Base-by-base conservation (phyloP, 2,888 invertebrate genomes). In the Mamestra brassicae region DNA sequence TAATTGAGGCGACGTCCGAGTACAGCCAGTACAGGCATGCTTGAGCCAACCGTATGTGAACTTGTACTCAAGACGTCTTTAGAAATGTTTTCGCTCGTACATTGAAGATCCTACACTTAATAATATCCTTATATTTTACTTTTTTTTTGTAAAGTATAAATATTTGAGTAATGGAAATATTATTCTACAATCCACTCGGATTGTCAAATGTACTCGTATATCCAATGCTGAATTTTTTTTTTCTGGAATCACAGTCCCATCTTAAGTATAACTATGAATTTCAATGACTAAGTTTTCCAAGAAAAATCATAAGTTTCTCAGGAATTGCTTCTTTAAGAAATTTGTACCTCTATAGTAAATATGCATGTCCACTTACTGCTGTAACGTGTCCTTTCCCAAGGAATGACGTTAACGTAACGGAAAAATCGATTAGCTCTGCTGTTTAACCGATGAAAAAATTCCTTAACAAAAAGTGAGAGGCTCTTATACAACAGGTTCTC, bases 1-100 rank as follows among this genome's bases (percentile, higher is more conserved):
- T 89, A 92, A 92, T 90, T 87, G 90, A 83, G 85, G 85, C 74
- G 85, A 87, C 85, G 78, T 74, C 82, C 71, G 67, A 79, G 69
- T 47, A 47, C 58, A 58, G 52, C 11, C 55, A 36, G 47, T 13
- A 26, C 61, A 26, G 42, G 42, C 58, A 42, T n/a, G 38, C n/a
- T n/a, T 17, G 62, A 26, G 52, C 45, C 45, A 62, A 36, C 62
- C 66, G 36, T 60, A 71, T 61, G 52, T 67, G 47, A 81, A 77
- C 63, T 58, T 71, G 55, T 57, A 64, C 52, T 64, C n/a, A 47
- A 72, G 26, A 57, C 52, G 64, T 42, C 34, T 78, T 54, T 57
- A 34, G 7, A 47, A 45, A 72, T 55, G 45, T 63, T 63, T 42
- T 34, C 47, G 13, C 15, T 36, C 17, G 71, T 52, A 47, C 45